A percentile compares a stretch with the other conserved stretches of the same genome.
Conservation (phyloP, 1,140 invertebrate species). For the Leptonema lineaticorne region DNA sequence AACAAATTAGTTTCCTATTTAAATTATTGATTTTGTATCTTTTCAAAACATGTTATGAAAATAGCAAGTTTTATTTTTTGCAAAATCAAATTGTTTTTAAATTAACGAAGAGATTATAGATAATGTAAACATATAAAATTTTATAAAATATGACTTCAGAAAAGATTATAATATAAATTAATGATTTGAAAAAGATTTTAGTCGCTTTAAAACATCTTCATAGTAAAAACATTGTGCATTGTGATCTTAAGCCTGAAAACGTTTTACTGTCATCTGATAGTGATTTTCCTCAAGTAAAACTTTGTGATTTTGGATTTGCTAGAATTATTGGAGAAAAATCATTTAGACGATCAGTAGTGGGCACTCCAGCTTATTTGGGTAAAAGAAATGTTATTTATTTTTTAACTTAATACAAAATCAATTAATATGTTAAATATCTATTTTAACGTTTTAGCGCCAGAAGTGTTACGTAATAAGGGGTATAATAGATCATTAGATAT, state of each 20-base stretch:
- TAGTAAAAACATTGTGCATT: conserved; percentile 96
- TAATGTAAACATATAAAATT: too few species aligned
- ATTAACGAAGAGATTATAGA: too few species aligned
- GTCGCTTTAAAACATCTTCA: conserved; percentile 97
- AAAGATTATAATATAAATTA: too few species aligned
- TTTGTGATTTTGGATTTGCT: conserved; percentile 99
- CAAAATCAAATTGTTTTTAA: too few species aligned
- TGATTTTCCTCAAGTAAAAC: conserved; percentile 96
- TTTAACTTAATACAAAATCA: neutral
- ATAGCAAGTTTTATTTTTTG: too few species aligned
- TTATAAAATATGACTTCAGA: too few species aligned
- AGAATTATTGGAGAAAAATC: conserved; percentile 98
- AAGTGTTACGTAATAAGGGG: conserved; percentile 96
- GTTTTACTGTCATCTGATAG: conserved; percentile 90
- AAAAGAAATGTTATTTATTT: conserved; percentile 41
- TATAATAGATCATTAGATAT: conserved; percentile 99
- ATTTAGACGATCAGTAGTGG: conserved; percentile 95
- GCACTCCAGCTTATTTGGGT: conserved; percentile 97
- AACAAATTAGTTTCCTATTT: conserved; percentile 23
- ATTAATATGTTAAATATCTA: neutral
- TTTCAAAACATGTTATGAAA: too few species aligned
- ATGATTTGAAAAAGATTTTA: too few species aligned
- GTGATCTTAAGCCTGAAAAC: conserved; percentile 98
- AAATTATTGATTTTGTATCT: too few species aligned
- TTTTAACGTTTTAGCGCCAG: conserved; percentile 74